Base-by-base conservation (phyloP, 2,888 invertebrate species). In the Prenolepis imparis region DNA sequence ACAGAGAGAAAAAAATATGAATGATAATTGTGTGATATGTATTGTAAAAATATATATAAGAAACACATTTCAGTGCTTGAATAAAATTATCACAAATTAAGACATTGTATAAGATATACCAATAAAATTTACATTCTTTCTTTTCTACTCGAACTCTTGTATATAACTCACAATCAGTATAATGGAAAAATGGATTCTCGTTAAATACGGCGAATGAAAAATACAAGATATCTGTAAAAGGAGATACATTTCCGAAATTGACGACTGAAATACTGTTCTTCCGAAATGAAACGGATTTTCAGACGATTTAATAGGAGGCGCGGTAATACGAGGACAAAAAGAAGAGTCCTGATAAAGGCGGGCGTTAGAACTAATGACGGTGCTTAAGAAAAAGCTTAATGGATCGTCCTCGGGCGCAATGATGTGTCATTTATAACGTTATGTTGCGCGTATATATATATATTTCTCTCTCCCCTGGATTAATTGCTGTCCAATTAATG, bases 401-500 rank as follows among this genome's bases (percentile, higher is more conserved):
- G 91, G 89, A 91, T 90, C 88, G 87, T 87, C 81, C 89, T 82
- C 82, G 86, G 84, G 89, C 89, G 90, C 89, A 89, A 89, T 88
- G 89, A 90, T 88, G 87, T 85, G 88, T 92, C 92, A 91, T 92
- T 92, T 91, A 91, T 92, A 92, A 92, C 90, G 88, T 91, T 85
- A 87, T 88, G 90, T 85, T 85, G 28, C 83, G 75, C 83, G 72
- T 85, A 59, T 70, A 81, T 74, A 83, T 59, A 39, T 52, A n/a
- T n/a, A 52, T 48, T 73, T 82, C 85, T 28, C 75, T 70, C 75
- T 82, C 84, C 75, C 59, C 66, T 67, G 87, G 90, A 94, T 94
- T 93, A 93, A 94, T 94, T 92, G 92, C 90, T 82, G 85, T 86
- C 90, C 90, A 91, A 92, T 93, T 93, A 92, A 92, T 90, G 91